Conservation (phyloP, 2,888 invertebrate species). For the Caradrina clavipalpis region DNA sequence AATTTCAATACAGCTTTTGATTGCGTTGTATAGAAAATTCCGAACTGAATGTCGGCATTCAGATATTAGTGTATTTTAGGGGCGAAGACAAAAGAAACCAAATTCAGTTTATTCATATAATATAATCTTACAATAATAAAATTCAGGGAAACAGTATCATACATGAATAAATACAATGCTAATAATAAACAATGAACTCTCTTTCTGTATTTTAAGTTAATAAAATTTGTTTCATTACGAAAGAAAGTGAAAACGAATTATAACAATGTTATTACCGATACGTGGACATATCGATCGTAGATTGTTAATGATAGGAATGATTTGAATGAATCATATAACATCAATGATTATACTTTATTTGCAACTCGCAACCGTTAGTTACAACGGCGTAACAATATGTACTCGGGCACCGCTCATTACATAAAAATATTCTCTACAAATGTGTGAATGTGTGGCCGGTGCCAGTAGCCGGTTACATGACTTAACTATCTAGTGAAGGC, state of each 20-base stretch:
- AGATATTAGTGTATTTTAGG: background rate
- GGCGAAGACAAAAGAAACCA: constrained; percentile 56
- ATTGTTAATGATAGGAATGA: constrained; percentile 86
- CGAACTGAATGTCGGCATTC: too few species aligned
- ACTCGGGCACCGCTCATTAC: constrained; percentile 54
- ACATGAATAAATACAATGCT: constrained; percentile 91
- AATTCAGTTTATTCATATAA: constrained; percentile 82
- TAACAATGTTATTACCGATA: constrained; percentile 73
- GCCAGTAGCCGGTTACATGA: constrained; percentile 68
- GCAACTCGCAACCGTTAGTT: constrained; percentile 72
- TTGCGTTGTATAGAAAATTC: too few species aligned
- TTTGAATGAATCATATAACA: constrained; percentile 82
- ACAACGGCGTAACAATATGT: constrained; percentile 71
- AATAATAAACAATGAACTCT: constrained; percentile 86
- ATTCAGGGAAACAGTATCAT: constrained; percentile 90
- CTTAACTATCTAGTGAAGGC: constrained; percentile 83
- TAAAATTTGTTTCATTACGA: constrained; percentile 77
- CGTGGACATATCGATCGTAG: constrained; percentile 69
- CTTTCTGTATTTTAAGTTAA: constrained; percentile 80
- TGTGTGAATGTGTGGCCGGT: constrained; percentile 41
- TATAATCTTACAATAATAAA: constrained; percentile 90
- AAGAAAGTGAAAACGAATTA: constrained; percentile 77
- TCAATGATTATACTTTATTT: constrained; percentile 73
- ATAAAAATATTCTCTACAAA: constrained; percentile 67
- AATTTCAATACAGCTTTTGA: too few species aligned